Evolutionary conservation across 2,888 invertebrate species (phyloP).

Genomic region (Cyrtodaria siliqua): DNA sequence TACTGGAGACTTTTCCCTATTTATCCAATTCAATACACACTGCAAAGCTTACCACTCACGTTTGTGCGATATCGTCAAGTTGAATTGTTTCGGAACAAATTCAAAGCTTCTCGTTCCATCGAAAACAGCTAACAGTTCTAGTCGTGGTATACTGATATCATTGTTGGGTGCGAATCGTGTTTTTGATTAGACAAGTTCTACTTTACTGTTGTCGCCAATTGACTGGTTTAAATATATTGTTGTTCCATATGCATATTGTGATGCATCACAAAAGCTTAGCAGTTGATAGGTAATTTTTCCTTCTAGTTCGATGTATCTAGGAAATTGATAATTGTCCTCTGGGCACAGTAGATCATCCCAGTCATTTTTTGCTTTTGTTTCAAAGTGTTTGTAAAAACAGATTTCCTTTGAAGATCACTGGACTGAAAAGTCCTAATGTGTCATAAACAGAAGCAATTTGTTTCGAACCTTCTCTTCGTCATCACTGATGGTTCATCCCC

Average conservation of each 20-base stretch:
- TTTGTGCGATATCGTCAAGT: too few relatives aligned
- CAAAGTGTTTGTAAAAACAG: conserved; percentile 18
- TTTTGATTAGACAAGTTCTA: too few relatives aligned
- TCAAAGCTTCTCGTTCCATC: too few relatives aligned
- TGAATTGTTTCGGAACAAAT: too few relatives aligned
- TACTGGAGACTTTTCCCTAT: too few relatives aligned
- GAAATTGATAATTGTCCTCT: neutral
- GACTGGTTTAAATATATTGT: too few relatives aligned
- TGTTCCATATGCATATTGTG: conserved; percentile 9
- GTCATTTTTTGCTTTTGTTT: neutral
- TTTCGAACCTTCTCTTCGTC: conserved; percentile 7
- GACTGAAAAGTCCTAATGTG: conserved; percentile 7
- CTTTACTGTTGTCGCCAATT: too few relatives aligned
- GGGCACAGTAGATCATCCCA: conserved; percentile 20
- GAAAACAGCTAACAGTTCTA: too few relatives aligned
- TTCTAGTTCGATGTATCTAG: neutral
- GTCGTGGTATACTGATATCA: too few relatives aligned
- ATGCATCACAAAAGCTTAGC: conserved; percentile 9
- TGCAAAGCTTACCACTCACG: too few relatives aligned
- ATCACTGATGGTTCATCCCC: neutral
- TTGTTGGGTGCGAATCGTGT: too few relatives aligned
- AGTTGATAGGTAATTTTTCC: neutral
- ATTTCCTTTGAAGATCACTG: conserved; percentile 20
- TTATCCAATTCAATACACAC: too few relatives aligned
- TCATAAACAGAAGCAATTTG: conserved; percentile 7